Evolutionary conservation across 2,113 vertebrate species (phyloP).

Genomic region (Nothobranchius furzeri): DNA sequence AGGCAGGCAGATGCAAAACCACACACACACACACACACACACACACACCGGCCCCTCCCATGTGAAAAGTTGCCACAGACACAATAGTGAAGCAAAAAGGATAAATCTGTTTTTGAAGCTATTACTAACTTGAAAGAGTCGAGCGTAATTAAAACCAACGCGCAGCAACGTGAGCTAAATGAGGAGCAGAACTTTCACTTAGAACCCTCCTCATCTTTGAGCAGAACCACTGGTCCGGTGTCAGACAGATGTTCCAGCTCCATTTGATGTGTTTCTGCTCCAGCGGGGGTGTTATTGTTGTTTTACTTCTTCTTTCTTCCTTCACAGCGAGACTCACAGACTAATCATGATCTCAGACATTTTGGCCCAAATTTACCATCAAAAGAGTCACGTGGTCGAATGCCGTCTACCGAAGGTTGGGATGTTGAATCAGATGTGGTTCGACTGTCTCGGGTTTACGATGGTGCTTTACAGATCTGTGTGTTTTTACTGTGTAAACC

Average conservation of each 20-base stretch:
- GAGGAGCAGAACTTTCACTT: conserved; percentile 71
- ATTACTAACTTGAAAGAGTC: conserved; percentile 89
- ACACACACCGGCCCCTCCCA: conserved; percentile 1
- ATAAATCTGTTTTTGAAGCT: conserved; percentile 86
- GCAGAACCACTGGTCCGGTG: conserved; percentile 90
- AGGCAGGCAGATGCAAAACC: conserved; percentile 29
- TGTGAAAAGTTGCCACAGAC: conserved; percentile 46
- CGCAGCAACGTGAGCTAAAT: conserved; percentile 92
- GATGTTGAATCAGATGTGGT: no score
- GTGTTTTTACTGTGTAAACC: no score
- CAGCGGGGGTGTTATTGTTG: conserved; percentile 32
- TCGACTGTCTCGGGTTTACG: no score
- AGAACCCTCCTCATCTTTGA: conserved; percentile 62
- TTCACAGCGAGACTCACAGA: conserved; percentile 12
- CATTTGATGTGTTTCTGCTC: conserved; percentile 81
- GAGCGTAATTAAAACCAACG: conserved; percentile 96
- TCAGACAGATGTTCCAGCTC: conserved; percentile 92
- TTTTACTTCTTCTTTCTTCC: conserved; percentile 25
- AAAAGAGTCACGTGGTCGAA: background rate
- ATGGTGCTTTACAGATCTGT: no score
- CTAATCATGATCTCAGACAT: conserved; percentile 5
- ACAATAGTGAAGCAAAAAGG: conserved; percentile 85
- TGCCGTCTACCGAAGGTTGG: background rate
- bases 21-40: conserved; percentile 13
- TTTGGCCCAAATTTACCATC: background rate